phyloP scores from a whole-genome alignment of 2,888 invertebrate genomes.

The Listrodromus nycthemerus region DNA sequence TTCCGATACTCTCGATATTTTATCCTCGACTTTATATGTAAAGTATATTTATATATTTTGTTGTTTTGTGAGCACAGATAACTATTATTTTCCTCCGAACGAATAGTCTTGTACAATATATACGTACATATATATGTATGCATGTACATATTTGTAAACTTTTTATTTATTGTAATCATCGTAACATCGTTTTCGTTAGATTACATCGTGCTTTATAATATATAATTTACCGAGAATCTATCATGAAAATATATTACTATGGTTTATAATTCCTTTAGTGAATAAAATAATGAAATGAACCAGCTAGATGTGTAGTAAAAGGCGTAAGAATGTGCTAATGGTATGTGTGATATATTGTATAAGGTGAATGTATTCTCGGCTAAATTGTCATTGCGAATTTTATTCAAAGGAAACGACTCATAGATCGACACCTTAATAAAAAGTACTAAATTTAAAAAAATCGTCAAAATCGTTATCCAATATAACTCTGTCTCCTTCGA shows the following conservation, averaged over 20 bases:
- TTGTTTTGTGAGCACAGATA: not conserved
- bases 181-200: slow-evolving; percentile 16
- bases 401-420: slow-evolving; percentile 51
- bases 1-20: slow-evolving; percentile 5
- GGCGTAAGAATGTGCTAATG: slow-evolving; percentile 49
- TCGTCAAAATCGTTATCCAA: not conserved
- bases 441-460: slow-evolving; percentile 52
- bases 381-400: slow-evolving; percentile 55
- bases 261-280: slow-evolving; percentile 27
- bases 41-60: not conserved
- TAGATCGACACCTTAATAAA: slow-evolving; percentile 59
- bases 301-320: slow-evolving; percentile 21
- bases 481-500: not conserved
- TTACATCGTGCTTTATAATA: slow-evolving; percentile 45
- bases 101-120: slow-evolving; percentile 17
- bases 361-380: slow-evolving; percentile 50
- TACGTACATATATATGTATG: slow-evolving; percentile 44
- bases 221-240: slow-evolving; percentile 30
- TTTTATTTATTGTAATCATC: slow-evolving; percentile 62
- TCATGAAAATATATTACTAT: slow-evolving; percentile 29
- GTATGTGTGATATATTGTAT: slow-evolving; percentile 40
- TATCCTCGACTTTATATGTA: not conserved
- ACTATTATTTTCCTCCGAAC: slow-evolving; percentile 15
- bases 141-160: slow-evolving; percentile 43
- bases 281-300: slow-evolving; percentile 19